Percentiles rank a stretch among this genome's conserved stretches.
Evolutionary conservation across 2,113 vertebrate genomes (phyloP).

Genomic region (Fregetta grallaria): DNA sequence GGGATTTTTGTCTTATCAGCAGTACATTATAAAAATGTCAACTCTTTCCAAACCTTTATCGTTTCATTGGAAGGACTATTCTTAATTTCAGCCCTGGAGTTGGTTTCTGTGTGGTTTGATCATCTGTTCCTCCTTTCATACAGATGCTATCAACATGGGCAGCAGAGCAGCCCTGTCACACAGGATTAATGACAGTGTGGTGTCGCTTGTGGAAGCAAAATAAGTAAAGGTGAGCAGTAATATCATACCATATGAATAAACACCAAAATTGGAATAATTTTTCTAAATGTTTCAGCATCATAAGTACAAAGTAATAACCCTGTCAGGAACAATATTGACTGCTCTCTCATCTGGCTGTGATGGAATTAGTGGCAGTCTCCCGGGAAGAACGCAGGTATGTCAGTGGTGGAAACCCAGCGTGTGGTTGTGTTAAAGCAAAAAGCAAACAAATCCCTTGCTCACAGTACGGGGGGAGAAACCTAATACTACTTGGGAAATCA

Average conservation of each 20-base stretch:
- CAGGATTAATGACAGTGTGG: background rate
- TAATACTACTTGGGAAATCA: background rate
- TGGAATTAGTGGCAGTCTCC: background rate
- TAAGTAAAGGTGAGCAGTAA: background rate
- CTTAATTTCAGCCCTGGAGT: background rate
- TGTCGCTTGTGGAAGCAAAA: background rate
- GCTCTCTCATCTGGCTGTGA: background rate
- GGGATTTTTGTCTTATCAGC: background rate
- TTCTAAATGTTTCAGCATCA: constrained; percentile 14
- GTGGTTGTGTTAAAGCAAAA: background rate
- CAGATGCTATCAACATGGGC: background rate
- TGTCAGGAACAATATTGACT: constrained; percentile 29
- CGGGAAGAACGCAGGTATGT: background rate
- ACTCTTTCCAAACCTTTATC: background rate
- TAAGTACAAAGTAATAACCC: constrained; percentile 37
- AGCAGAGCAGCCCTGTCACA: background rate
- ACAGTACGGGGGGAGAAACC: background rate
- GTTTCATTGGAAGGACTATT: background rate
- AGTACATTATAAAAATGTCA: background rate
- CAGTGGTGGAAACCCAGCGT: background rate
- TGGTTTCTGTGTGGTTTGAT: background rate
- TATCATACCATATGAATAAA: background rate
- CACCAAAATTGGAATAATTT: constrained; percentile 6
- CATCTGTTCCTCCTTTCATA: background rate
- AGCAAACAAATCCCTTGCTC: background rate